These are phyloP conservation scores for Pollenia griseotomentosa DNA, from an alignment of 2,888 invertebrate genomes.

Conservation along the genomic window DNA sequence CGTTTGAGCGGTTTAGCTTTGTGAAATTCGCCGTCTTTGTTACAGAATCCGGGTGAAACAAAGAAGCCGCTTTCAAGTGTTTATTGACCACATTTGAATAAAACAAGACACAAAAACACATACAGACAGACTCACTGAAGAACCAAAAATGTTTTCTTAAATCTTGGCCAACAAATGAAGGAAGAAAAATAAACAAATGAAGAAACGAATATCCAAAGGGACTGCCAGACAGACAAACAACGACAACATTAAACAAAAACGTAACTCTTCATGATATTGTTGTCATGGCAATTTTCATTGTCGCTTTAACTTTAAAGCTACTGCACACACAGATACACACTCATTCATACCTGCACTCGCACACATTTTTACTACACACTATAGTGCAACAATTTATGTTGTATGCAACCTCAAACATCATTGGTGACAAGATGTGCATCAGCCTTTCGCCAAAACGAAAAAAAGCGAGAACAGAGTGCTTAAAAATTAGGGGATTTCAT, in stretches of 20 bases:
- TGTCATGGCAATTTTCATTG: slow-evolving; percentile 63
- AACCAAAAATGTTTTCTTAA: slow-evolving; percentile 4
- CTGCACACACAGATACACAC: slow-evolving; percentile 40
- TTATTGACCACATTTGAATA: slow-evolving; percentile 73
- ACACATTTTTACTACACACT: slow-evolving; percentile 7
- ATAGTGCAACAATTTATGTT: slow-evolving; percentile 76
- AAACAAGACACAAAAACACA: slow-evolving; percentile 49
- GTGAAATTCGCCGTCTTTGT: slow-evolving; percentile 65
- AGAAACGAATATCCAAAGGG: slow-evolving; percentile 5
- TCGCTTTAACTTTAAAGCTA: slow-evolving; percentile 71
- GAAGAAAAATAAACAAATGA: slow-evolving; percentile 45
- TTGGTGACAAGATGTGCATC: slow-evolving; percentile 58
- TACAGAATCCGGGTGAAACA: slow-evolving; percentile 60
- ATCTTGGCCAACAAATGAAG: slow-evolving; percentile 56
- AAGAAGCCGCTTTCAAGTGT: slow-evolving; percentile 73
- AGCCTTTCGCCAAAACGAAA: slow-evolving; percentile 18
- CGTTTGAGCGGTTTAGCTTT: slow-evolving; percentile 38
- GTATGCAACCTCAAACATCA: slow-evolving; percentile 74
- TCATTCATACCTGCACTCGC: neutral
- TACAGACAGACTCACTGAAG: slow-evolving; percentile 6
- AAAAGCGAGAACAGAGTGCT: slow-evolving; percentile 18
- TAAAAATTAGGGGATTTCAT: slow-evolving; percentile 5
- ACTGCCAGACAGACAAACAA: slow-evolving; percentile 57
- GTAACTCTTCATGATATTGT: slow-evolving; percentile 63
- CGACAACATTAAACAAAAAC: slow-evolving; percentile 66